phyloP scores from a whole-genome alignment of 2,888 invertebrate species.

The Epinotia nisella region DNA sequence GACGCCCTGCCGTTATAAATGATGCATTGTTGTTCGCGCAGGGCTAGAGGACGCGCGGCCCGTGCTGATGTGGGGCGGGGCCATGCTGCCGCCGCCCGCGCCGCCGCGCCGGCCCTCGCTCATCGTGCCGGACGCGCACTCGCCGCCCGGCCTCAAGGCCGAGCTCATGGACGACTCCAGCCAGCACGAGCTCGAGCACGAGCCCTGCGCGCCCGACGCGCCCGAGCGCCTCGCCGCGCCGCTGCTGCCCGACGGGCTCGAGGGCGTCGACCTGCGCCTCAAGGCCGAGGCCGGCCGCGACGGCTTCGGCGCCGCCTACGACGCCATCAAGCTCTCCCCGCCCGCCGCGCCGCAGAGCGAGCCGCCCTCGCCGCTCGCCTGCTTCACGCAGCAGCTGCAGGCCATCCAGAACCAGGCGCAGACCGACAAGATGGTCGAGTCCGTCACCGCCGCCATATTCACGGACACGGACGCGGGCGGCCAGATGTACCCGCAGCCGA shows the following conservation, averaged over 20 bases:
- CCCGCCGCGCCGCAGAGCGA: conserved; percentile 67
- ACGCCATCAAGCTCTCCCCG: conserved; percentile 84
- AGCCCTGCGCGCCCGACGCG: conserved; percentile 64
- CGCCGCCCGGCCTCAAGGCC: conserved; percentile 85
- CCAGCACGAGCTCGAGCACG: conserved; percentile 84
- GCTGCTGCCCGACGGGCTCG: no score
- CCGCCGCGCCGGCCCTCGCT: conserved; percentile 87
- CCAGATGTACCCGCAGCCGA: conserved; percentile 67
- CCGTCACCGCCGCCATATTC: conserved; percentile 81
- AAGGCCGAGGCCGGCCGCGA: conserved; percentile 83
- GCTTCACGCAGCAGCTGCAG: conserved; percentile 79
- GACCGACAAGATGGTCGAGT: conserved; percentile 82
- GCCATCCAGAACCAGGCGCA: conserved; percentile 80
- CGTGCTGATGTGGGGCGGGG: conserved; percentile 70
- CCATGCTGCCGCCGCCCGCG: conserved; percentile 89
- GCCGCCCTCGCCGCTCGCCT: conserved; percentile 70
- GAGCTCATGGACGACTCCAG: conserved; percentile 89
- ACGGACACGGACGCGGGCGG: conserved; percentile 70
- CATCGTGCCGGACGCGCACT: conserved; percentile 84
- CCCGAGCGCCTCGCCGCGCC: conserved; percentile 59
- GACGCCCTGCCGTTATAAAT: background rate
- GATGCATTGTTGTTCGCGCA: conserved; percentile 45
- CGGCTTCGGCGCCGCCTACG: conserved; percentile 68
- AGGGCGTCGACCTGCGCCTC: conserved; percentile 88
- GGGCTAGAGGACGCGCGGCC: conserved; percentile 67